A percentile compares a stretch with the other conserved stretches of the same genome.
These are phyloP conservation scores for Peromyscus nudipes DNA, from an alignment of 2,797 vertebrate genomes.

Conservation along the genomic window DNA sequence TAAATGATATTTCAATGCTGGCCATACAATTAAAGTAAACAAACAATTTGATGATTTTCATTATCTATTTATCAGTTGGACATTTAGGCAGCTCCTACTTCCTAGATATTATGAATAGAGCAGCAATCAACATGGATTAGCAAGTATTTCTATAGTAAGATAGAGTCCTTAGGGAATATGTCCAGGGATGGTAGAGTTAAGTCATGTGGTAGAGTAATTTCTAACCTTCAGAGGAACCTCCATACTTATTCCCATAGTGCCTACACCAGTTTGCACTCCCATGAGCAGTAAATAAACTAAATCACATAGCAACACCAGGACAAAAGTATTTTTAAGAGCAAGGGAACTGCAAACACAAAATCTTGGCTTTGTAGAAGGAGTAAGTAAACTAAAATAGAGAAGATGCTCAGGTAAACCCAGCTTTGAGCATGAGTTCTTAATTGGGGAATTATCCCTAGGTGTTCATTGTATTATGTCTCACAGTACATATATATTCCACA, in stretches of 20 bases:
- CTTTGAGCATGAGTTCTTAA: not conserved
- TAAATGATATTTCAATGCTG: constrained; percentile 6
- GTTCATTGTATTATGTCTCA: not conserved
- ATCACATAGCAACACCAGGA: not conserved
- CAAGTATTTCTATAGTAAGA: not conserved
- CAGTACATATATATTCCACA: not conserved
- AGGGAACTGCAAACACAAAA: not conserved
- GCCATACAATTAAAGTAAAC: not conserved
- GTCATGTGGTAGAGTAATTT: not conserved
- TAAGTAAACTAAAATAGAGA: not conserved
- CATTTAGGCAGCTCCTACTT: too few species aligned
- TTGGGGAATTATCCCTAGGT: not conserved
- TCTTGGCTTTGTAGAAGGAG: not conserved
- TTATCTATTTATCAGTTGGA: not conserved
- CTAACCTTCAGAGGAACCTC: not conserved
- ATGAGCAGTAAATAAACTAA: not conserved
- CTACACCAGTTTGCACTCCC: too few species aligned
- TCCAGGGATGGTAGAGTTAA: not conserved
- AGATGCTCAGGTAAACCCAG: not conserved
- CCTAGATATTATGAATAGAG: too few species aligned
- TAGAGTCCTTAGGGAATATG: too few species aligned
- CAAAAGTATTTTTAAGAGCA: not conserved
- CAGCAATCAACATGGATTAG: too few species aligned
- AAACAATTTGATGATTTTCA: not conserved
- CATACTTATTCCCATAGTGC: not conserved